phyloP scores from a whole-genome alignment of 2,113 vertebrate genomes.

The Electrona antarctica region DNA sequence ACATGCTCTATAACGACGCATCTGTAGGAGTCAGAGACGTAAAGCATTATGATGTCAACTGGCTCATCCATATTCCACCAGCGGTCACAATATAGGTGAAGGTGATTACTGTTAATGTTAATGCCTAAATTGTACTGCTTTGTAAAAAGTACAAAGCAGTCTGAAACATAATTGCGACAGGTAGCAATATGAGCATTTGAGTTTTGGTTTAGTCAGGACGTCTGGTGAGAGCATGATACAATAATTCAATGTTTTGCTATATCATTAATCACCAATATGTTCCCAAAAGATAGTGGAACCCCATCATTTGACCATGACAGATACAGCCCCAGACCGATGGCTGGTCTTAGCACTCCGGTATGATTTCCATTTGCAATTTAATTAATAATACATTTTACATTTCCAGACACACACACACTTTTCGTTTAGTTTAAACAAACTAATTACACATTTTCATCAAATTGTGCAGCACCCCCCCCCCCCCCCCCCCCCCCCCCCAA shows the following conservation, averaged over 20 bases:
- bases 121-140: too few relatives aligned
- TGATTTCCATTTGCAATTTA: constrained; percentile 62
- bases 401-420: constrained; percentile 49
- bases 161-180: too few relatives aligned
- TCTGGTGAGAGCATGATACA: neutral
- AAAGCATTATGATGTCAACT: too few relatives aligned
- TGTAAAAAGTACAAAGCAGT: too few relatives aligned
- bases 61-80: too few relatives aligned
- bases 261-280: constrained; percentile 8
- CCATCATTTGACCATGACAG: constrained; percentile 28
- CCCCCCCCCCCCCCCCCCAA: too few relatives aligned
- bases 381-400: constrained; percentile 72
- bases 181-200: too few relatives aligned
- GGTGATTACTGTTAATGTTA: too few relatives aligned
- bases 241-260: neutral
- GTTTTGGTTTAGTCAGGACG: too few relatives aligned
- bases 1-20: too few relatives aligned
- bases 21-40: too few relatives aligned
- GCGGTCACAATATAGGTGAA: too few relatives aligned
- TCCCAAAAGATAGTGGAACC: constrained; percentile 11
- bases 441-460: constrained; percentile 74
- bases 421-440: constrained; percentile 71
- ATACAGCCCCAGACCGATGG: constrained; percentile 27
- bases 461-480: constrained; percentile 48
- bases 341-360: constrained; percentile 40